These are phyloP conservation scores for Lucilia sericata DNA, from an alignment of 1,140 invertebrate species.

Conservation along the genomic window DNA sequence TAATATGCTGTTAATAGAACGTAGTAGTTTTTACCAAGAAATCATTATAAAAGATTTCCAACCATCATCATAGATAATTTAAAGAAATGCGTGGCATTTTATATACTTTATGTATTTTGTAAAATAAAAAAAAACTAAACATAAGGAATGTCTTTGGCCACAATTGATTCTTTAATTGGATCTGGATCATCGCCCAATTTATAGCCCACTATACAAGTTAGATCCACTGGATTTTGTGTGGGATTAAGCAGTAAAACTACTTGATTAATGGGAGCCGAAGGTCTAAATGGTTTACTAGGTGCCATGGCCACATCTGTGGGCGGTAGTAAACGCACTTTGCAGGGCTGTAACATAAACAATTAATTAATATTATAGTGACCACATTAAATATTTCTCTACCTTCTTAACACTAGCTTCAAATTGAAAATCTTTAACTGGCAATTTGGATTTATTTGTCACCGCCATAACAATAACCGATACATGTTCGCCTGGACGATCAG, in stretches of 20 bases:
- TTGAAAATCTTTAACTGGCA: constrained; percentile 82
- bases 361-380: not conserved
- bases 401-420: constrained; percentile 93
- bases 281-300: constrained; percentile 88
- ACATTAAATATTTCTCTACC: constrained; percentile 62
- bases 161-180: constrained; percentile 88
- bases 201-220: constrained; percentile 90
- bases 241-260: constrained; percentile 86
- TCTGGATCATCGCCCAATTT: constrained; percentile 80
- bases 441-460: constrained; percentile 82
- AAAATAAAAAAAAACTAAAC: constrained; percentile 47
- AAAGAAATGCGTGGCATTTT: not conserved
- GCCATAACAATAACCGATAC: constrained; percentile 91
- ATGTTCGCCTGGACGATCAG: constrained; percentile 81
- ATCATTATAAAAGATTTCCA: too few relatives aligned
- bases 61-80: not conserved
- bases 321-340: constrained; percentile 86
- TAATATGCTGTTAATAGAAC: too few relatives aligned
- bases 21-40: too few relatives aligned
- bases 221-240: constrained; percentile 74
- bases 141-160: constrained; percentile 57
- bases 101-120: too few relatives aligned
- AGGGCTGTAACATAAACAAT: constrained; percentile 72
- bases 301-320: constrained; percentile 85
- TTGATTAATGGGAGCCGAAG: constrained; percentile 87